phyloP scores from a whole-genome alignment of 2,888 invertebrate species.

The Calameuta filiformis region DNA sequence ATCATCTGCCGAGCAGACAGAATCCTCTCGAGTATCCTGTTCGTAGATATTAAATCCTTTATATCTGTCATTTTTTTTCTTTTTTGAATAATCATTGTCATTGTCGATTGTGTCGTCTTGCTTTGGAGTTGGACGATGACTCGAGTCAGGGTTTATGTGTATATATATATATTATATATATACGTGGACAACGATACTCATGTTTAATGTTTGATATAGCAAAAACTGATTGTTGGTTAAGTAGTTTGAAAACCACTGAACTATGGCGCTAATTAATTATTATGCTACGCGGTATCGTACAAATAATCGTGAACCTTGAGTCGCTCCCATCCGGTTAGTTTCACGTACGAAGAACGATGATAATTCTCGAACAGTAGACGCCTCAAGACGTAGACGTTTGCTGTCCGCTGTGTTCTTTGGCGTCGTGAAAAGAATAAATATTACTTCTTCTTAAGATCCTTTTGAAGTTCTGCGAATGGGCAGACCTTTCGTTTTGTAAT shows the following conservation, averaged over 20 bases:
- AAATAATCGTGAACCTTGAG: constrained; percentile 9
- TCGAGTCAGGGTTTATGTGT: not conserved
- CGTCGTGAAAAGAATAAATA: not conserved
- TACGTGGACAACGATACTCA: not conserved
- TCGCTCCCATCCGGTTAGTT: not conserved
- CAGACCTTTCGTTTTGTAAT: not conserved
- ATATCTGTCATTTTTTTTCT: not conserved
- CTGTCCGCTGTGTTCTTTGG: not conserved
- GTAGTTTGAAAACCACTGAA: not conserved
- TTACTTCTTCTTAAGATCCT: not conserved
- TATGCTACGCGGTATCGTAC: constrained; percentile 20
- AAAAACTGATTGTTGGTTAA: not conserved
- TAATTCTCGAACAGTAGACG: not conserved
- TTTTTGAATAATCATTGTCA: not conserved
- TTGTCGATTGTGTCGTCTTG: not conserved
- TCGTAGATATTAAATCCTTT: not conserved
- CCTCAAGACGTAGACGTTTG: not conserved
- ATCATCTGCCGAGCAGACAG: not conserved
- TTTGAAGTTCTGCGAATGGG: not conserved
- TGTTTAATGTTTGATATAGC: not conserved
- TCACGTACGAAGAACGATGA: not conserved
- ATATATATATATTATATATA: not conserved
- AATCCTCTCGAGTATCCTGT: not conserved
- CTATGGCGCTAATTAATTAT: constrained; percentile 11
- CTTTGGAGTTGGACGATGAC: not conserved